Evolutionary conservation across 2,797 vertebrate species (phyloP), one percentile per base, ranked within the genome.

Genomic region (Yasuhikotakia modesta): DNA sequence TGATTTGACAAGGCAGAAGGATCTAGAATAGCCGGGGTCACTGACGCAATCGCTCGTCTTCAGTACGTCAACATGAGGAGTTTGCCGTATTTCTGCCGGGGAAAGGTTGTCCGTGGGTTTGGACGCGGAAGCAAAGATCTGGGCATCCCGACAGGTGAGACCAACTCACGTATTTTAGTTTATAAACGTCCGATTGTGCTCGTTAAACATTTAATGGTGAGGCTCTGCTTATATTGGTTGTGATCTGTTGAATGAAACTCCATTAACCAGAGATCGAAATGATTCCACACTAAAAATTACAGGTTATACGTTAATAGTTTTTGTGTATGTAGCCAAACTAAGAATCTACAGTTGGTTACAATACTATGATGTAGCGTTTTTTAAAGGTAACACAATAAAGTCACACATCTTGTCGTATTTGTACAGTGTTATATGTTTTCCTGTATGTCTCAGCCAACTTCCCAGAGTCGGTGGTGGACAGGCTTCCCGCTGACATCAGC

Each of bases 91-190:
- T 97, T 96, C 89, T 97, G 95, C 82, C 93, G 94, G 8, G 97
- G 97, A n/a, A 89, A 92, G 79, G 97, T 98, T 64, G 90, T 98
- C 78, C 90, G 91, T 63, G 97, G 97, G 17, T 98, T 98, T 85
- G 97, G 96, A 43, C 91, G 97, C 61, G 97, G 97, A 73, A 98
- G 97, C 86, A 97, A 95, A 84, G 95, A 98, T 76, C 91, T 98
- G 13, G 96, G 97, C 17, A 95, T 97, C 72, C 97, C 96, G 5
- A 98, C 97, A 27, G 97, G 97, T 98, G 85, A 94, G 90, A 5
- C 21, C 2, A 14, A 30, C 16, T 60, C 13, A 1, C 24, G 13
- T 60, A 19, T 19, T 39, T 35, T 19, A 4, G 5, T n/a, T n/a
- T 7, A 7, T 8, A 39, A 39, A 32, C n/a, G n/a, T n/a, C n/a